phyloP scores from a whole-genome alignment of 2,888 invertebrate species.

The Pollenia angustigena region DNA sequence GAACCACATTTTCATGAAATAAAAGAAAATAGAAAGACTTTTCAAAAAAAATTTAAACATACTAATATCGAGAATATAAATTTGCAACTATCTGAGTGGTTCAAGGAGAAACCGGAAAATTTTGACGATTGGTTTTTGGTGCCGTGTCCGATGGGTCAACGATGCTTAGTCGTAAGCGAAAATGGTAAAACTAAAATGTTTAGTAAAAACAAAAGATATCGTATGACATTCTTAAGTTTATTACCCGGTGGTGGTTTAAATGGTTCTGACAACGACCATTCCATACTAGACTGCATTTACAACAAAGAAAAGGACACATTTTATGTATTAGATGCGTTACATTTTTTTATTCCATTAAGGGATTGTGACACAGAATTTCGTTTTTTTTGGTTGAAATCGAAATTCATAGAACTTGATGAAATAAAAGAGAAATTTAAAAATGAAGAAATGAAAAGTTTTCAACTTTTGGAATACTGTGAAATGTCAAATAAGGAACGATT shows the following conservation, averaged over 20 bases:
- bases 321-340: slow-evolving; percentile 91
- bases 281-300: slow-evolving; percentile 93
- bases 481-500: slow-evolving; percentile 78
- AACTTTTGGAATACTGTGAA: slow-evolving; percentile 77
- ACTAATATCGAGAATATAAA: slow-evolving; percentile 79
- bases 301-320: slow-evolving; percentile 86
- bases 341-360: slow-evolving; percentile 80
- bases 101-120: slow-evolving; percentile 93
- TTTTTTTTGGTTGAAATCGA: slow-evolving; percentile 92
- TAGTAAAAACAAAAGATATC: slow-evolving; percentile 87
- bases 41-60: slow-evolving; percentile 3
- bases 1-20: background rate
- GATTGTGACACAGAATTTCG: slow-evolving; percentile 88
- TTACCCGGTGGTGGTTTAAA: slow-evolving; percentile 79
- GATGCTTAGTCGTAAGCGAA: slow-evolving; percentile 92
- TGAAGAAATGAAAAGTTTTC: slow-evolving; percentile 77
- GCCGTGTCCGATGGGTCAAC: slow-evolving; percentile 93
- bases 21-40: background rate
- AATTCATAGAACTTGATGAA: slow-evolving; percentile 87
- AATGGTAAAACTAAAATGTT: slow-evolving; percentile 89
- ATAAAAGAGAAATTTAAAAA: slow-evolving; percentile 60
- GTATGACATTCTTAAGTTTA: slow-evolving; percentile 84
- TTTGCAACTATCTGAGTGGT: slow-evolving; percentile 97
- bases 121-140: slow-evolving; percentile 90
- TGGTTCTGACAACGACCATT: slow-evolving; percentile 72